Conservation (phyloP, 2,888 invertebrate species). For the Drosophila limbata region DNA sequence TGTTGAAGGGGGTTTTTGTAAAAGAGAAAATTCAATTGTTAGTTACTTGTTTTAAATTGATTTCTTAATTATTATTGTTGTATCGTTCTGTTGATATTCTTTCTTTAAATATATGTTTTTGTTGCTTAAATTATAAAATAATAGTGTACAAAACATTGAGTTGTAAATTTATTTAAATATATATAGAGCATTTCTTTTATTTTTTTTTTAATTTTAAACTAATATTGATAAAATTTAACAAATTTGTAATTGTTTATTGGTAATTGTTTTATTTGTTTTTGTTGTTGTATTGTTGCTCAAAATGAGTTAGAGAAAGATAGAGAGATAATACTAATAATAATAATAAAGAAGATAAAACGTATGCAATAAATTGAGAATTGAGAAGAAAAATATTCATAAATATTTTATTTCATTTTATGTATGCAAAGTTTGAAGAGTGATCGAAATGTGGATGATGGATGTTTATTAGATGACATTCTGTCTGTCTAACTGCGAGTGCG, state of each 20-base stretch:
- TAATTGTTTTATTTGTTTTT: constrained; percentile 19
- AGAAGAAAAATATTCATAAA: constrained; percentile 51
- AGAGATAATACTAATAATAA: constrained; percentile 10
- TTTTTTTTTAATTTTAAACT: constrained; percentile 25
- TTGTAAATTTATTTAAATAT: constrained; percentile 31
- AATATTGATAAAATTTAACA: constrained; percentile 41
- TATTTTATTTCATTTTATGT: constrained; percentile 36
- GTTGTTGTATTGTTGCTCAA: constrained; percentile 17
- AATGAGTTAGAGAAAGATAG: constrained; percentile 22
- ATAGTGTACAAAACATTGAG: constrained; percentile 46
- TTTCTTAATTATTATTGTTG: constrained; percentile 20
- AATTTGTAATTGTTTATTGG: constrained; percentile 16
- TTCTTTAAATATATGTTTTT: constrained; percentile 23
- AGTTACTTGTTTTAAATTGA: constrained; percentile 49
- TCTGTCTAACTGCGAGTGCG: constrained; percentile 15
- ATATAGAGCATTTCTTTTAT: constrained; percentile 12
- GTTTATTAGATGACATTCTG: constrained; percentile 28
- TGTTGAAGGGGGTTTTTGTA: constrained; percentile 29
- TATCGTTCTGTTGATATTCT: constrained; percentile 14
- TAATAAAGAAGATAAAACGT: constrained; percentile 18
- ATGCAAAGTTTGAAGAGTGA: constrained; percentile 36
- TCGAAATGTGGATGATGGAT: constrained; percentile 50
- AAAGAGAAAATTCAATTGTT: constrained; percentile 66
- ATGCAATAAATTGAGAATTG: constrained; percentile 45
- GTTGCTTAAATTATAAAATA: constrained; percentile 51